These are phyloP conservation scores for Macquaria australasica DNA, from an alignment of 2,113 vertebrate genomes.

Conservation along the genomic window DNA sequence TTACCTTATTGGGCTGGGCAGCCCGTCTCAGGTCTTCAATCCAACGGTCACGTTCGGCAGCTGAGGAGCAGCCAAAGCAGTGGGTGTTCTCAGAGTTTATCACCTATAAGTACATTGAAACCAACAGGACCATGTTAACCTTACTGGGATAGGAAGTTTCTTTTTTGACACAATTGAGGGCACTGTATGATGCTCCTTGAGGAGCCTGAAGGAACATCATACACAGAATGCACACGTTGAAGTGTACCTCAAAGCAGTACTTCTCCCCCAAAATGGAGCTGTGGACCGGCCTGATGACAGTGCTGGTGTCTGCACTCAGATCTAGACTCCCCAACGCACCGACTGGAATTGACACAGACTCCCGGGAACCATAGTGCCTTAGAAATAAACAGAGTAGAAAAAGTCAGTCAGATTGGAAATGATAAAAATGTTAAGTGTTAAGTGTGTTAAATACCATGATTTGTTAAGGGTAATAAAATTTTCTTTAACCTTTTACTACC, in stretches of 20 bases:
- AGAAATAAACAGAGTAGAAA: constrained; percentile 2
- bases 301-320: constrained; percentile 86
- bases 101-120: constrained; percentile 80
- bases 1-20: constrained; percentile 92
- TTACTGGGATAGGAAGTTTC: neutral
- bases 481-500: neutral
- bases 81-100: constrained; percentile 88
- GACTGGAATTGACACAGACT: constrained; percentile 86
- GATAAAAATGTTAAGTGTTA: neutral
- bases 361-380: constrained; percentile 84
- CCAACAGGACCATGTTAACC: constrained; percentile 1
- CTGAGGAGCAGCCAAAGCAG: constrained; percentile 91
- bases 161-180: neutral
- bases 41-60: constrained; percentile 93
- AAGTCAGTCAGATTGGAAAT: neutral
- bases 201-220: neutral
- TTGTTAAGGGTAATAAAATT: neutral
- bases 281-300: constrained; percentile 90
- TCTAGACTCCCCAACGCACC: constrained; percentile 84
- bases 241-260: constrained; percentile 93
- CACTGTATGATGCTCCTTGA: neutral
- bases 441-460: neutral
- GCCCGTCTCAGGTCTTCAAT: constrained; percentile 92
- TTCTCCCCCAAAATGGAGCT: constrained; percentile 92
- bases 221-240: neutral